Evolutionary conservation across 2,888 invertebrate species (phyloP), one percentile per base, ranked within the genome.

Genomic region (Meteorus colon): DNA sequence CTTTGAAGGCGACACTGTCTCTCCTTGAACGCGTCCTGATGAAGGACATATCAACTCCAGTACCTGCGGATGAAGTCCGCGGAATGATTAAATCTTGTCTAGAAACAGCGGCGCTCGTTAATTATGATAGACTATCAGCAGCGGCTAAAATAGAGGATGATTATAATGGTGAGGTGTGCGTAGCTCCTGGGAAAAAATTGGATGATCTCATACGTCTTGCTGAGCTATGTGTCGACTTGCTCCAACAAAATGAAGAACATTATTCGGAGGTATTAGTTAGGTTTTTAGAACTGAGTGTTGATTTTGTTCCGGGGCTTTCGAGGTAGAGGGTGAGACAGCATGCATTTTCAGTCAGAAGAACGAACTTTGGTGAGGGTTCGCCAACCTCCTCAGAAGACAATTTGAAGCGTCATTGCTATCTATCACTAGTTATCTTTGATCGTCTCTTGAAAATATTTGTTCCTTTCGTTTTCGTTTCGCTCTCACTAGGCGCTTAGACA

Each of bases 211-310:
- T 98, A 86, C 98, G 97, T 89, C 93, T 99, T 82, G 98, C 99
- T 16, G 99, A 99, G 90, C 92, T 99, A 65, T 99, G 99, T 91
- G 98, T 99, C 73, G 99, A 99, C 90, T 93, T 99, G 59, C 91
- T 99, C 80, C 99, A 99, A 90, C 99, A 99, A 91, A 99, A 99
- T 89, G 99, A 99, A 92, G 99, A 99, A 90, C 98, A 99, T 90
- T 99, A 99, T 91, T 98, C 99, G 82, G 99, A 99, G 97, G 99
- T 99, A 93, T 89, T 89, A 88, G 88, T 87, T 88, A 85, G 87
- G 88, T 89, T 89, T 88, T 87, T 89, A 87, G 87, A 88, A 86
- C 85, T 87, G 83, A 86, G 82, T 88, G 37, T 34, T 41, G 86
- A 85, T 85, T 77, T 83, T 85, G 84, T 78, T 82, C 74, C 79